These are phyloP conservation scores for Melinaea menophilus DNA, from an alignment of 2,888 invertebrate genomes.

Conservation along the genomic window DNA sequence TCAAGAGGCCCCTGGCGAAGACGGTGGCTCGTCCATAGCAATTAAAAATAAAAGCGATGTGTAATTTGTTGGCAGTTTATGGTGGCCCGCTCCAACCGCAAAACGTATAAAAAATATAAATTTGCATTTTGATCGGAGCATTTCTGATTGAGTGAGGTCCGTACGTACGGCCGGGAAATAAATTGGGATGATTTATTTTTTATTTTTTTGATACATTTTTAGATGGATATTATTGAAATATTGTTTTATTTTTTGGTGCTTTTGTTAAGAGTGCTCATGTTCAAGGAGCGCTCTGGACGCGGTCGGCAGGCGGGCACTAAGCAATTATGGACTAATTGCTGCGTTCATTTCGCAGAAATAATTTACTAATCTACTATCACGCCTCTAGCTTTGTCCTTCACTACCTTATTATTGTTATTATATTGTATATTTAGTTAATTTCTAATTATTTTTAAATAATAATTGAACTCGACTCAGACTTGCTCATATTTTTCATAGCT, in stretches of 20 bases:
- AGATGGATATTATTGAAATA: not conserved
- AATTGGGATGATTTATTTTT: conserved; percentile 13
- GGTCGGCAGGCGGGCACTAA: conserved; percentile 37
- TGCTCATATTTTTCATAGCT: no score
- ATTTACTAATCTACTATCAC: conserved; percentile 46
- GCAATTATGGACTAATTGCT: conserved; percentile 52
- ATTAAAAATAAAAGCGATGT: conserved; percentile 73
- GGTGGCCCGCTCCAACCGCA: conserved; percentile 53
- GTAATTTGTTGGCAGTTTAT: conserved; percentile 74
- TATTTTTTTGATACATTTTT: conserved; percentile 18
- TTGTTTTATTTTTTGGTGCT: not conserved
- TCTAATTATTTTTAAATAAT: not conserved
- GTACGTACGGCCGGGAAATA: conserved; percentile 3
- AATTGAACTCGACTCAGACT: not conserved
- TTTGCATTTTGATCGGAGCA: conserved; percentile 70
- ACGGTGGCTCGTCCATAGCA: conserved; percentile 70
- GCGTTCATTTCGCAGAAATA: conserved; percentile 48
- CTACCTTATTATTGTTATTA: not conserved
- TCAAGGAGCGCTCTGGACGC: conserved; percentile 35
- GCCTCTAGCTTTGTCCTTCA: conserved; percentile 29
- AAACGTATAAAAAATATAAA: conserved; percentile 54
- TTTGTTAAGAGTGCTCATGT: conserved; percentile 15
- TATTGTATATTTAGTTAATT: conserved; percentile 26
- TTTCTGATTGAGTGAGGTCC: conserved; percentile 67
- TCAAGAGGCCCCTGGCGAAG: conserved; percentile 60